Base-by-base conservation (phyloP, 1,140 invertebrate genomes). In the Ceratosolen solmsi region DNA sequence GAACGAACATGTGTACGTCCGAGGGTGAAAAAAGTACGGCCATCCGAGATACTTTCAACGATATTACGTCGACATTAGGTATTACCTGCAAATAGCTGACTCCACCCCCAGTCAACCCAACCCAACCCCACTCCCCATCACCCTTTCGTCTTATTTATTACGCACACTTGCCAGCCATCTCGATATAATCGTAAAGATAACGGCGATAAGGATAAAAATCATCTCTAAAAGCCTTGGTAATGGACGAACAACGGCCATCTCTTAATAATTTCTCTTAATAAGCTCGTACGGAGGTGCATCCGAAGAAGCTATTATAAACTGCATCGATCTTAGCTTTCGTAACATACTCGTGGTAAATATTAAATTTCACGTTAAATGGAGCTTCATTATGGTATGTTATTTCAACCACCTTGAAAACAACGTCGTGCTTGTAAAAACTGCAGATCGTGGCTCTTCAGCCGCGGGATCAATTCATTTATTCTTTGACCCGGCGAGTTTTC, bases 51-150 rank as follows among this genome's bases (percentile, higher is more conserved):
- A 82, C 84, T 86, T 87, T 87, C 83, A 85, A 84, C 84, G 84
- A 84, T 85, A 87, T 85, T 87, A 86, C 85, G 84, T 85, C 85
- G 84, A 83, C 72, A 74, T 76, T 58, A 83, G 33, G 73, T 84
- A 84, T 86, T 86, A 87, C 80, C 82, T 85, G 84, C 83, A 85
- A 87, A 86, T 87, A 84, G 84, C 83, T 75, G 15, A 25, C 36
- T 60, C 60, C 49, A 11, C 20, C 51, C 20, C 51, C 11, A 3
- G 11, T 3, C 20, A 11, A 15, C 51, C 51, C 51, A 17, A 15
- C 20, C 2, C 51, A 22, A 15, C 51, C 51, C 17, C 51, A 15
- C 3, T 54, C 20, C 20, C 5, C 41, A 46, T n/a, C n/a, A n/a
- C 41, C 30, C 13, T 51, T 65, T 80, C 20, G 60, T 33, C 33